These are phyloP conservation scores for Leptobrachium ailaonicum DNA, from an alignment of 2,113 vertebrate genomes.

Conservation along the genomic window DNA sequence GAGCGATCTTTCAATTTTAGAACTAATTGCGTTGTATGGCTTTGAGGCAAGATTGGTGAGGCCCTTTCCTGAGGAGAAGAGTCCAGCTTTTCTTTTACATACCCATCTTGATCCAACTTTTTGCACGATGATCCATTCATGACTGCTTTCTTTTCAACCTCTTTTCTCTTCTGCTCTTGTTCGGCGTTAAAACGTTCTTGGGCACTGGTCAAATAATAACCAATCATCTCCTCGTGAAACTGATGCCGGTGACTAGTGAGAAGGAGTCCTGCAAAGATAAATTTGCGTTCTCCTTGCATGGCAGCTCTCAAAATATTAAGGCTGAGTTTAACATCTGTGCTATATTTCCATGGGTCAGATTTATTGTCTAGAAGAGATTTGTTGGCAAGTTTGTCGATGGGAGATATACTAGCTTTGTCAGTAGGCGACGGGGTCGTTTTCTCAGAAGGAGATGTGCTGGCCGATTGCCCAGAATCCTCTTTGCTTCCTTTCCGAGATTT, in stretches of 20 bases:
- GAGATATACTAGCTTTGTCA: conserved; percentile 75
- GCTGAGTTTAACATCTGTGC: conserved; percentile 97
- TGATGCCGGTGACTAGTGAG: conserved; percentile 96
- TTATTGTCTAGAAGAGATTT: conserved; percentile 75
- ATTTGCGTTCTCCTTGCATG: conserved; percentile 98
- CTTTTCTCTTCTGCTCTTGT: conserved; percentile 91
- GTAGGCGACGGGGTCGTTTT: conserved; percentile 89
- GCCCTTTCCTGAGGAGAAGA: conserved; percentile 81
- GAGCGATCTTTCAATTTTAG: conserved; percentile 84
- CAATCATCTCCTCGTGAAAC: conserved; percentile 99
- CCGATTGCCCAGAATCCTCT: conserved; percentile 89
- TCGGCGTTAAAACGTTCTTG: conserved; percentile 96
- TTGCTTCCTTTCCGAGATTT: conserved; percentile 80
- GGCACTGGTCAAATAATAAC: conserved; percentile 91
- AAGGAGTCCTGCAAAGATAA: conserved; percentile 94
- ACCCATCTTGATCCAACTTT: conserved; percentile 68
- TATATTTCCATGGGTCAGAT: conserved; percentile 92
- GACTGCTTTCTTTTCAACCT: conserved; percentile 70
- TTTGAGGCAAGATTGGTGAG: conserved; percentile 81
- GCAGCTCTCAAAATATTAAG: conserved; percentile 96
- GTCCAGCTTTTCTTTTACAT: conserved; percentile 75
- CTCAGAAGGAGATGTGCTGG: conserved; percentile 90
- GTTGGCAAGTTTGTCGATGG: conserved; percentile 64
- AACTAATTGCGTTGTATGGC: conserved; percentile 78
- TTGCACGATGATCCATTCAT: conserved; percentile 59